Percentiles rank a stretch among this genome's conserved stretches.
phyloP scores from a whole-genome alignment of 2,113 vertebrate species.

The Odontesthes bonariensis region DNA sequence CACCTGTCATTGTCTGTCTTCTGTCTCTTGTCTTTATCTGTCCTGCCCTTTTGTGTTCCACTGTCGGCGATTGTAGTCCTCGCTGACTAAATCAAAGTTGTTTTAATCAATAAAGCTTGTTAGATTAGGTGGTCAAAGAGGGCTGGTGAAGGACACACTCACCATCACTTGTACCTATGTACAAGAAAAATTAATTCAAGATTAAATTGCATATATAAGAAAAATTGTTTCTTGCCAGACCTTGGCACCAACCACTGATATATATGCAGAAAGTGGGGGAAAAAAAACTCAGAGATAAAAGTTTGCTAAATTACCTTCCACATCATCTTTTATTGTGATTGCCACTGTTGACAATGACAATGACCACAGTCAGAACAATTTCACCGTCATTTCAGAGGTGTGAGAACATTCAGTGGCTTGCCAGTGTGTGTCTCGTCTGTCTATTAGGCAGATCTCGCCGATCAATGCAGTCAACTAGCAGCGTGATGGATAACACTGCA shows the following conservation, averaged over 20 bases:
- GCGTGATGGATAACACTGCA: slow-evolving; percentile 31
- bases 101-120: no score
- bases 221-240: neutral
- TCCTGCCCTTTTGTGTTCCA: no score
- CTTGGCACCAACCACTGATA: no score
- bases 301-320: slow-evolving; percentile 3
- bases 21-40: no score
- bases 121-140: no score
- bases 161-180: no score
- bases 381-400: slow-evolving; percentile 4
- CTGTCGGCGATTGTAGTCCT: no score
- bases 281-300: neutral
- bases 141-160: no score
- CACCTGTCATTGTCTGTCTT: no score
- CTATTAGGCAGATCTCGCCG: slow-evolving; percentile 1
- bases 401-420: slow-evolving; percentile 8
- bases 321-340: slow-evolving; percentile 20
- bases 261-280: neutral
- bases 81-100: no score
- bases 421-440: slow-evolving; percentile 5
- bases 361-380: slow-evolving; percentile 1
- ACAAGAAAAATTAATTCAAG: no score
- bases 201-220: no score
- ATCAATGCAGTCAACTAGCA: slow-evolving; percentile 44
- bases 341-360: slow-evolving; percentile 2